These are phyloP conservation scores for Seladonia tumulorum DNA, from an alignment of 2,888 invertebrate genomes.

Conservation along the genomic window DNA sequence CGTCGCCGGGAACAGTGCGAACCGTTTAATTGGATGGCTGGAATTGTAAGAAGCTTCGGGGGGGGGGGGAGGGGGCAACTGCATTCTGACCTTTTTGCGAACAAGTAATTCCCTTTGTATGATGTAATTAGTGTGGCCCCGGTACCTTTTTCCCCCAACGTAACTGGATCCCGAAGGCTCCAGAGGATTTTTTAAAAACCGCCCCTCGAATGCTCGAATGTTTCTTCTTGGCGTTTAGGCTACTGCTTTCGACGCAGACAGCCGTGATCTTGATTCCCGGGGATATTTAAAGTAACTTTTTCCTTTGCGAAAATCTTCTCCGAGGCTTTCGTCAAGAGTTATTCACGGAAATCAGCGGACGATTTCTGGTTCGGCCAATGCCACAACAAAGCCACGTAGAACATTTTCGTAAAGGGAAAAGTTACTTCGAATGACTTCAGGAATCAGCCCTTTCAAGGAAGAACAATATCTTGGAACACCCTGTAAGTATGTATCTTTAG, in stretches of 20 bases:
- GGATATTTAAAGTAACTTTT: background rate
- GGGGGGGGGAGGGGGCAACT: background rate
- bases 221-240: background rate
- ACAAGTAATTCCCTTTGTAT: conserved; percentile 32
- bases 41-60: conserved; percentile 32
- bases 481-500: too few species aligned
- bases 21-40: conserved; percentile 38
- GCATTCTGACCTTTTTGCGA: conserved; percentile 1
- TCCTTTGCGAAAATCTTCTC: background rate
- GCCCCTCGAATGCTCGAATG: background rate
- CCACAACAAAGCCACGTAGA: too few species aligned
- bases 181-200: background rate
- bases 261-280: background rate
- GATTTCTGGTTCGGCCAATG: too few species aligned
- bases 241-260: background rate
- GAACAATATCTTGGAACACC: too few species aligned
- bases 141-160: background rate
- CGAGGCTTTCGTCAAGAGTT: too few species aligned
- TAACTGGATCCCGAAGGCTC: background rate
- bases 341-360: too few species aligned
- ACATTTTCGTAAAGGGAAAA: background rate
- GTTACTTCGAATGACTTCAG: background rate
- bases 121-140: conserved; percentile 26
- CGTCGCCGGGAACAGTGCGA: conserved; percentile 18
- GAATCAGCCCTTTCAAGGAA: background rate